Evolutionary conservation across 2,797 vertebrate species (phyloP).

Genomic region (Onychomys arenicola): DNA sequence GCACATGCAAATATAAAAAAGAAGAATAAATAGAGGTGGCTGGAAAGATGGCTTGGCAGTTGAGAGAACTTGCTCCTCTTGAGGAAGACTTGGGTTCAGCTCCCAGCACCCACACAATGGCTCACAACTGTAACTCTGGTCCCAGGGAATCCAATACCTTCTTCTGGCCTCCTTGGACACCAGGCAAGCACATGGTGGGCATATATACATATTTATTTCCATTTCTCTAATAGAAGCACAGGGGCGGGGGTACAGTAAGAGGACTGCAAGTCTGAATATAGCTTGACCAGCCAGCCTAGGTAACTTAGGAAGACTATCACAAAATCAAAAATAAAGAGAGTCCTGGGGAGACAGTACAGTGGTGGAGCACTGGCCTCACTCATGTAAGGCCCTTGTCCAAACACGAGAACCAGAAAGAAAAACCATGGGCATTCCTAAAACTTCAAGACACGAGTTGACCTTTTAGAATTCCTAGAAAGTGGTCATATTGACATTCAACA

Average conservation of each 20-base stretch:
- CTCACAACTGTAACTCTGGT: background rate
- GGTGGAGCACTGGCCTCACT: background rate
- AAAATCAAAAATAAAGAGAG: background rate
- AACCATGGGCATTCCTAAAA: background rate
- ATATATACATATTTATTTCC: background rate
- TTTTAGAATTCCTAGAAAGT: background rate
- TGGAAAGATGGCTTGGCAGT: background rate
- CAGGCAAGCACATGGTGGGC: background rate
- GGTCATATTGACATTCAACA: background rate
- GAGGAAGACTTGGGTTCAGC: background rate
- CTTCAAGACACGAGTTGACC: background rate
- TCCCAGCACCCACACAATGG: background rate
- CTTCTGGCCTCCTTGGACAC: background rate
- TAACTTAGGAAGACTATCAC: background rate
- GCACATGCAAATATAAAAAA: no score
- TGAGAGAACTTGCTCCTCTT: background rate
- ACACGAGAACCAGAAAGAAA: background rate
- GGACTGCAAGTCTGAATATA: background rate
- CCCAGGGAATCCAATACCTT: background rate
- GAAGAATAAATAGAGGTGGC: background rate
- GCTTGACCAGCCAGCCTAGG: background rate
- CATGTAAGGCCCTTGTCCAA: background rate
- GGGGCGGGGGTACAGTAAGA: background rate
- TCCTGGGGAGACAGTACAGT: background rate
- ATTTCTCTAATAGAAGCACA: background rate